These are phyloP conservation scores for Brenthis ino DNA, from an alignment of 2,888 invertebrate genomes.

Conservation along the genomic window DNA sequence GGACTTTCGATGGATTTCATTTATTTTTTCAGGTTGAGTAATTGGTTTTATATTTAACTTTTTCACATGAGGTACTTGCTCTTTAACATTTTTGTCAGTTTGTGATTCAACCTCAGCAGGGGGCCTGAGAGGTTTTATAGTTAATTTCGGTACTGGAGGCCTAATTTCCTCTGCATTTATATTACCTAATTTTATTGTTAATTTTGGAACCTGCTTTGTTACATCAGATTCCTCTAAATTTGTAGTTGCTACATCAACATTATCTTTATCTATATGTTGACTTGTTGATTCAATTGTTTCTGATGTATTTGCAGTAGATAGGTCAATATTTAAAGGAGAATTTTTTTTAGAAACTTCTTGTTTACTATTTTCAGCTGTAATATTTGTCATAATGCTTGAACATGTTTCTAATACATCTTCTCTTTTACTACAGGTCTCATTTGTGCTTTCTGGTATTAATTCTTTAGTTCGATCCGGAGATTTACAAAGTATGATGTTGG, in stretches of 20 bases:
- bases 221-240: conserved; percentile 47
- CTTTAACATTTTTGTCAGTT: conserved; percentile 49
- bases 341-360: conserved; percentile 25
- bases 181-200: conserved; percentile 73
- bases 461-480: conserved; percentile 10
- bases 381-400: conserved; percentile 3
- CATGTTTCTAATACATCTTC: conserved; percentile 18
- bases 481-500: conserved; percentile 20
- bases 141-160: conserved; percentile 69
- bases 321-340: conserved; percentile 53
- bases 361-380: conserved; percentile 11
- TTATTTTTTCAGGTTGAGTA: conserved; percentile 69
- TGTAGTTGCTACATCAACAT: conserved; percentile 43
- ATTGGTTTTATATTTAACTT: conserved; percentile 80
- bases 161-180: conserved; percentile 68
- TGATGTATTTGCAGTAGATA: conserved; percentile 45
- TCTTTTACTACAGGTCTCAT: conserved; percentile 13
- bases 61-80: conserved; percentile 65
- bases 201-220: conserved; percentile 73
- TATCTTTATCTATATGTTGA: conserved; percentile 38
- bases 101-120: conserved; percentile 48
- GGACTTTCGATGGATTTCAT: conserved; percentile 74
- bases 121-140: conserved; percentile 64
- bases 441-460: conserved; percentile 22
- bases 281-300: conserved; percentile 41